A percentile compares a stretch with the other conserved stretches of the same genome.
These are phyloP conservation scores for Myotis vivesi DNA, from an alignment of 2,797 vertebrate species.

Conservation along the genomic window DNA sequence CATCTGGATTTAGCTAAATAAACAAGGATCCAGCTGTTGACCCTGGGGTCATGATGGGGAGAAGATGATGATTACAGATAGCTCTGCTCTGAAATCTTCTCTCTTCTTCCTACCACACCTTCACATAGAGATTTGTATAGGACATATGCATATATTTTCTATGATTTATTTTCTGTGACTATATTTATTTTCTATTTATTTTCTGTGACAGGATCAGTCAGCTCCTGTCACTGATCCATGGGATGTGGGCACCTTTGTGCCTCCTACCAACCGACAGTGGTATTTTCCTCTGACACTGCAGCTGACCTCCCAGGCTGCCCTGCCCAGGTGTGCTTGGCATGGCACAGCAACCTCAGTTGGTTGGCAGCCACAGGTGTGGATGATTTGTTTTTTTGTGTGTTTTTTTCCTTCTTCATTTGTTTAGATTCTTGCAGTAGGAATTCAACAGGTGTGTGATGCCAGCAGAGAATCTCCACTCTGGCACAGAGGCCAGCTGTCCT, in stretches of 20 bases:
- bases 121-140: not conserved
- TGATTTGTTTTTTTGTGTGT: conserved; percentile 69
- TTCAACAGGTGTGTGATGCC: conserved; percentile 54
- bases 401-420: conserved; percentile 62
- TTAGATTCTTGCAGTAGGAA: conserved; percentile 70
- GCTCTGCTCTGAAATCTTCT: not conserved
- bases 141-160: not conserved
- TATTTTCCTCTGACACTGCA: not conserved
- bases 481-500: not conserved
- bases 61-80: not conserved
- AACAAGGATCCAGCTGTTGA: not conserved
- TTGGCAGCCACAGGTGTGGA: conserved; percentile 72
- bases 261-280: not conserved
- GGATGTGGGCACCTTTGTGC: not conserved
- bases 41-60: not conserved
- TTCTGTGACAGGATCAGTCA: not conserved
- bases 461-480: conserved; percentile 23
- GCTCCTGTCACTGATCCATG: not conserved
- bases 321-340: not conserved
- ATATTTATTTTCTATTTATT: not conserved
- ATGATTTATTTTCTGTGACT: not conserved
- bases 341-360: not conserved
- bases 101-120: not conserved
- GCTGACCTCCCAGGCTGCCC: not conserved
- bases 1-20: not conserved